These are phyloP conservation scores for Pipistrellus pipistrellus DNA, from an alignment of 2,797 vertebrate species.

Conservation along the genomic window DNA sequence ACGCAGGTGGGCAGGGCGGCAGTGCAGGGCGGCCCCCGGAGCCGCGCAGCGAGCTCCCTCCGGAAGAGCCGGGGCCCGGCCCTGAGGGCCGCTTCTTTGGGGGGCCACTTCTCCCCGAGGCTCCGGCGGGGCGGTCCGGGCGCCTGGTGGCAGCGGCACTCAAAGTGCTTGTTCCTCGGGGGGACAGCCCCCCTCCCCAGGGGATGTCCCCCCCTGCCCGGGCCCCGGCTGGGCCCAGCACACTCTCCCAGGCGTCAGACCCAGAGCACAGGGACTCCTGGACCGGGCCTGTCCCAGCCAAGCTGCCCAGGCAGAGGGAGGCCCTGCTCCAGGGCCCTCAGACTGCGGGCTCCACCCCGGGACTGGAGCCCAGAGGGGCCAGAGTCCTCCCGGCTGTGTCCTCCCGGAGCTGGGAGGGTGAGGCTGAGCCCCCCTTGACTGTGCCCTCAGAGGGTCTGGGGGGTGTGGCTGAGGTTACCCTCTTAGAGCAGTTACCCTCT, in stretches of 20 bases:
- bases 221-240: neutral
- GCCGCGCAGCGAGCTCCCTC: neutral
- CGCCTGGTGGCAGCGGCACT: neutral
- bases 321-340: neutral
- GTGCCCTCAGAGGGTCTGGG: too few species aligned
- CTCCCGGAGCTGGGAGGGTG: neutral
- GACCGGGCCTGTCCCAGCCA: neutral
- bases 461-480: too few species aligned
- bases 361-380: accelerated
- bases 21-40: neutral
- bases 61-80: neutral
- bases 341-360: neutral
- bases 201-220: neutral
- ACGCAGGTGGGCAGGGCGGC: neutral
- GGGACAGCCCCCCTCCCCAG: neutral
- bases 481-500: too few species aligned
- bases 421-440: too few species aligned
- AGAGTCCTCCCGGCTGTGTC: neutral
- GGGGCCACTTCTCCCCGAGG: neutral
- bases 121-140: neutral
- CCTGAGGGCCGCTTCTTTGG: neutral
- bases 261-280: neutral
- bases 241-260: neutral
- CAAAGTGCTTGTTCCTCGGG: neutral
- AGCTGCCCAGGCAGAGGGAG: neutral